phyloP scores from a whole-genome alignment of 2,888 invertebrate genomes.

The Parnassius smintheus region DNA sequence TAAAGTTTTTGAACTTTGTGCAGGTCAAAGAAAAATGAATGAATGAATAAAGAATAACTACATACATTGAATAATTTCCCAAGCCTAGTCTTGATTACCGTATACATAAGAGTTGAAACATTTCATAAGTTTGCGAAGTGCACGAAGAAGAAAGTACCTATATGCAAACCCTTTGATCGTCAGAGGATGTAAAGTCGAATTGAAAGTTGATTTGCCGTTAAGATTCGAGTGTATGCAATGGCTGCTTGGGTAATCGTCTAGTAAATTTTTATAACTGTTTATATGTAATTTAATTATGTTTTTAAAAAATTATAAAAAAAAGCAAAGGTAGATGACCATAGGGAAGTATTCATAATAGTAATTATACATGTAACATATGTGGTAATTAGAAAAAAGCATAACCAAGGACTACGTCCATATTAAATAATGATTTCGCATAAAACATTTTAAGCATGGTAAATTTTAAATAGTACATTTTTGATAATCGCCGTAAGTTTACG shows the following conservation, averaged over 20 bases:
- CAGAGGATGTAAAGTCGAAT: slow-evolving; percentile 29
- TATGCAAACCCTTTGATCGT: slow-evolving; percentile 26
- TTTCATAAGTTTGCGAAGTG: slow-evolving; percentile 25
- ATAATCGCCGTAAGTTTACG: too few relatives aligned
- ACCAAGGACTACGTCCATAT: too few relatives aligned
- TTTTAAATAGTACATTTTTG: too few relatives aligned
- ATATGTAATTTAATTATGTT: slow-evolving; percentile 14
- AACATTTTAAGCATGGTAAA: too few relatives aligned
- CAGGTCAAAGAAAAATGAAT: too few relatives aligned
- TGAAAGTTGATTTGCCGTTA: slow-evolving; percentile 28
- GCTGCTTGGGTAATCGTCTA: slow-evolving; percentile 25
- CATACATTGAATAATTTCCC: neutral
- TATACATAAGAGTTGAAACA: slow-evolving; percentile 7
- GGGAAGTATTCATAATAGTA: too few relatives aligned
- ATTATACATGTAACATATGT: too few relatives aligned
- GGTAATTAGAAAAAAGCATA: too few relatives aligned
- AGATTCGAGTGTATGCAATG: slow-evolving; percentile 26
- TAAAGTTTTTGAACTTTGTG: too few relatives aligned
- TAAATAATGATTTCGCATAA: too few relatives aligned
- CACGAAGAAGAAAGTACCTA: slow-evolving; percentile 22
- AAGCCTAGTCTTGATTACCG: slow-evolving; percentile 10
- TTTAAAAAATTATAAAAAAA: neutral
- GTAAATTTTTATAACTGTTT: slow-evolving; percentile 14
- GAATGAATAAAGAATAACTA: too few relatives aligned
- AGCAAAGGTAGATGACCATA: too few relatives aligned